Evolutionary conservation across 2,797 vertebrate species (phyloP).

Genomic region (Premnoplex brunnescens): DNA sequence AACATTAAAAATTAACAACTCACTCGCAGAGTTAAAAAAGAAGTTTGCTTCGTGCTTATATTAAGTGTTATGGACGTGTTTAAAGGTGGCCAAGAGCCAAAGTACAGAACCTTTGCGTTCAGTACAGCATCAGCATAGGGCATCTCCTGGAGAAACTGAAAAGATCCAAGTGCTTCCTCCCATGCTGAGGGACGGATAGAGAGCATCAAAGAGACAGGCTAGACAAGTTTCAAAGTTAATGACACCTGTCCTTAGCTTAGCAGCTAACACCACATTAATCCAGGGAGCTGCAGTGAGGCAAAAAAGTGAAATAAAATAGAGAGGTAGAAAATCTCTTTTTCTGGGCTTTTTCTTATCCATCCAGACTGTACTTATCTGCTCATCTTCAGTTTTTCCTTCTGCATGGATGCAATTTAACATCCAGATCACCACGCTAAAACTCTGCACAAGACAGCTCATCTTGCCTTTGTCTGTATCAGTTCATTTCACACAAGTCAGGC

Average conservation of each 20-base stretch:
- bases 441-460: neutral
- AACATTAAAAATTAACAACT: neutral
- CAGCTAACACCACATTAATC: neutral
- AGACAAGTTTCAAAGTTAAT: conserved; percentile 5
- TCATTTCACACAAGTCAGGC: neutral
- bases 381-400: neutral
- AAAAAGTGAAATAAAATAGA: neutral
- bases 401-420: neutral
- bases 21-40: neutral
- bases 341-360: neutral
- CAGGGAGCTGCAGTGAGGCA: neutral
- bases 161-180: neutral
- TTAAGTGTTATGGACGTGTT: neutral
- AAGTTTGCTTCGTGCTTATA: neutral
- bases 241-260: neutral
- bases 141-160: neutral
- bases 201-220: neutral
- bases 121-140: neutral
- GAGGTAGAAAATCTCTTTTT: neutral
- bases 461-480: neutral
- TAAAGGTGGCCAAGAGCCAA: neutral
- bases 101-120: neutral
- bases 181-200: neutral
- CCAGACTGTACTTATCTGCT: neutral
- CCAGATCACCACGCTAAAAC: neutral